A percentile compares a stretch with the other conserved stretches of the same genome.
phyloP scores from a whole-genome alignment of 2,888 invertebrate genomes.

The Folsomia manolachei region DNA sequence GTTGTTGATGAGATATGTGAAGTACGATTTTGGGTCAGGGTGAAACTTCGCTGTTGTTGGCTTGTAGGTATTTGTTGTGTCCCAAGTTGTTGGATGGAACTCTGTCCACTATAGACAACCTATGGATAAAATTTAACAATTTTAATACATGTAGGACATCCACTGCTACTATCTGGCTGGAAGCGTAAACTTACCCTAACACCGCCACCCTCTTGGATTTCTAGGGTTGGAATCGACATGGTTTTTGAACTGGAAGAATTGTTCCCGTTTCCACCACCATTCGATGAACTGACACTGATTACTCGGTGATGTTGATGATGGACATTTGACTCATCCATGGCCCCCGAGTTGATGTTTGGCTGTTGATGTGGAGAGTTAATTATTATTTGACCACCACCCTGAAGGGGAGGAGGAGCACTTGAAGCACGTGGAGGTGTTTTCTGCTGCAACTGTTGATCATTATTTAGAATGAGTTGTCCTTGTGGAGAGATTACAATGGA shows the following conservation, averaged over 20 bases:
- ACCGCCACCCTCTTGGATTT: slow-evolving; percentile 44
- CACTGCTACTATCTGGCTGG: not conserved
- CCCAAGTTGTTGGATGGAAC: slow-evolving; percentile 33
- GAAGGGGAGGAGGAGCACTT: slow-evolving; percentile 77
- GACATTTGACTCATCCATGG: not conserved
- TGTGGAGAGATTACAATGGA: slow-evolving; percentile 46
- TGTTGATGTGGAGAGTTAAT: not conserved
- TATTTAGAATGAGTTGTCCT: slow-evolving; percentile 43
- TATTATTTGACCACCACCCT: slow-evolving; percentile 49
- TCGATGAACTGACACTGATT: slow-evolving; percentile 22
- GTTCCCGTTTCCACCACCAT: not conserved
- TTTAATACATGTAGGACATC: not conserved
- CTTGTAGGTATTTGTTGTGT: slow-evolving; percentile 26
- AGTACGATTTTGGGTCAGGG: slow-evolving; percentile 34
- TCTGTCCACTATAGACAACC: slow-evolving; percentile 48
- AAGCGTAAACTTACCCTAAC: slow-evolving; percentile 34
- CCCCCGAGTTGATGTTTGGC: not conserved
- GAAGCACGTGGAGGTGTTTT: slow-evolving; percentile 73
- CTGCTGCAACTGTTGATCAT: slow-evolving; percentile 32
- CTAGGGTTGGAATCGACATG: slow-evolving; percentile 35
- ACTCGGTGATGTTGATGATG: slow-evolving; percentile 21
- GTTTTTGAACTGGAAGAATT: slow-evolving; percentile 18
- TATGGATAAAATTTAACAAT: slow-evolving; percentile 17
- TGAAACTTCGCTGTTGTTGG: slow-evolving; percentile 32
- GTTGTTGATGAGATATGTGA: slow-evolving; percentile 8